A percentile compares a stretch with the other conserved stretches of the same genome.
Conservation (phyloP, 2,797 vertebrate genomes). For the Rhabdomys pumilio region DNA sequence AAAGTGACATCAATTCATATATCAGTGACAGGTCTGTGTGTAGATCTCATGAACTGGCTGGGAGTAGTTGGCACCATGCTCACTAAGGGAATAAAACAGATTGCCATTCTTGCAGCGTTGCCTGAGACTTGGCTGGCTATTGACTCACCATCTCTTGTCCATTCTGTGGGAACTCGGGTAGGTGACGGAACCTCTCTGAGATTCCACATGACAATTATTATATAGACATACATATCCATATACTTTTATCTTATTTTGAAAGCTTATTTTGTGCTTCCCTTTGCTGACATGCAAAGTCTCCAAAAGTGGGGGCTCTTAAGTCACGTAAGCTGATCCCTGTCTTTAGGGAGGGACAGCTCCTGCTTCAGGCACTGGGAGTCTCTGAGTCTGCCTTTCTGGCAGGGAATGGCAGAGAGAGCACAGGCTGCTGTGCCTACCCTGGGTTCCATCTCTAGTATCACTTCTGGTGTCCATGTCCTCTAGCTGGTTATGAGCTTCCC, state of each 20-base stretch:
- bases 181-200: background rate
- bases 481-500: background rate
- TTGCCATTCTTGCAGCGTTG: background rate
- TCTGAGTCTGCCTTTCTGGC: background rate
- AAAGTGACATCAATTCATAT: background rate
- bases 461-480: too few species aligned
- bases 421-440: background rate
- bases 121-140: background rate
- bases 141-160: constrained; percentile 2
- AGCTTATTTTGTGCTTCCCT: background rate
- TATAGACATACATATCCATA: background rate
- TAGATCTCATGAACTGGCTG: background rate
- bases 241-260: background rate
- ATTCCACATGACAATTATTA: background rate
- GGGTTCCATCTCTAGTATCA: background rate
- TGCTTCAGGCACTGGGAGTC: background rate
- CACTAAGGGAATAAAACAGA: background rate
- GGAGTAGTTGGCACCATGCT: background rate
- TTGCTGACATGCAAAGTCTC: background rate
- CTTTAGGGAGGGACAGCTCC: background rate
- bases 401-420: background rate
- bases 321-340: background rate
- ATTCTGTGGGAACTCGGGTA: background rate
- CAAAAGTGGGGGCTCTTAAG: background rate
- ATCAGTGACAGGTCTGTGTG: background rate